A percentile compares a stretch with the other conserved stretches of the same genome.
phyloP scores from a whole-genome alignment of 2,113 vertebrate species.

The Plotosus lineatus region DNA sequence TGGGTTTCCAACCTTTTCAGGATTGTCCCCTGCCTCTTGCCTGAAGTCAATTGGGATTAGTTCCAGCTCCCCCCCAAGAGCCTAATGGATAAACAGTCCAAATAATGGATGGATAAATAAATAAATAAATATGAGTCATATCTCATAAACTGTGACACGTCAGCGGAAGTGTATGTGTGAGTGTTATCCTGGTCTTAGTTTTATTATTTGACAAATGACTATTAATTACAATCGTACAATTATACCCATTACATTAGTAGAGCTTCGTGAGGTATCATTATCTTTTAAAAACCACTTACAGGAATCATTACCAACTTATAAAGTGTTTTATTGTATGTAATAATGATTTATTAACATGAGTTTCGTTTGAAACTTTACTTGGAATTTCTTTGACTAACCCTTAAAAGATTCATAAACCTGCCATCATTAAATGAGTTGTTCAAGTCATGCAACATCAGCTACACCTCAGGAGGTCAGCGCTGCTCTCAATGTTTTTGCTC shows the following conservation, averaged over 20 bases:
- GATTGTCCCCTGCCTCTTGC: too few relatives aligned
- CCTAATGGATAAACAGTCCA: too few relatives aligned
- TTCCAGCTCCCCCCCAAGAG: too few relatives aligned
- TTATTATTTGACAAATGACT: neutral
- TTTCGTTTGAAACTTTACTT: neutral
- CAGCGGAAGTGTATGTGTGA: too few relatives aligned
- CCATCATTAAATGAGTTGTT: slow-evolving; percentile 58
- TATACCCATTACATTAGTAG: neutral
- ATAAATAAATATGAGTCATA: too few relatives aligned
- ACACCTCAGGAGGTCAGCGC: slow-evolving; percentile 54
- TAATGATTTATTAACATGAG: neutral
- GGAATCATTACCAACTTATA: neutral
- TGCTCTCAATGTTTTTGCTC: slow-evolving; percentile 53
- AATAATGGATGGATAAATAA: too few relatives aligned
- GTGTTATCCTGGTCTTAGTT: neutral
- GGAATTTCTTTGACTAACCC: slow-evolving; percentile 55
- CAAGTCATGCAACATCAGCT: slow-evolving; percentile 46
- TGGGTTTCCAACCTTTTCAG: too few relatives aligned
- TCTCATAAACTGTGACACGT: too few relatives aligned
- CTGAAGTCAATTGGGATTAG: too few relatives aligned
- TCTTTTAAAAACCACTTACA: neutral
- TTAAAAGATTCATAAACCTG: slow-evolving; percentile 42
- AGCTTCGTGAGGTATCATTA: neutral
- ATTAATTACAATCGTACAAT: neutral
- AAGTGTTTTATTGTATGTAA: neutral